Conservation (phyloP, 2,888 invertebrate genomes). For the Microctonus hyperodae region DNA sequence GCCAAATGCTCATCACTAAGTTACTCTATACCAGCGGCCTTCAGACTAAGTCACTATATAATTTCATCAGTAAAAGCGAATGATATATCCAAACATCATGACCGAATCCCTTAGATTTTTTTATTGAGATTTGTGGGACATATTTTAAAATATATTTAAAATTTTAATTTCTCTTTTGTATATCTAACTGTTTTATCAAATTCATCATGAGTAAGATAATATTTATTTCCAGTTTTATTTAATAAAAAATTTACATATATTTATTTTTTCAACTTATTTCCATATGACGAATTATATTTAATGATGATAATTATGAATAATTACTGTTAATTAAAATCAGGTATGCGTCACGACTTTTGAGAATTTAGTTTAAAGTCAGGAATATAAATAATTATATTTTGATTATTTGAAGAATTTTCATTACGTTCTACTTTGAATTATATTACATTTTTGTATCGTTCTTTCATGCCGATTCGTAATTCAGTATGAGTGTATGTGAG, state of each 20-base stretch:
- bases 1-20: constrained; percentile 54
- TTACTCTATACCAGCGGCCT: constrained; percentile 33
- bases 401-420: constrained; percentile 3
- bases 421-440: constrained; percentile 13
- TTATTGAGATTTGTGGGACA: neutral
- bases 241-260: neutral
- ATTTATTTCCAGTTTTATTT: neutral
- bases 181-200: neutral
- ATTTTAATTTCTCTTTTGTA: neutral
- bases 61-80: constrained; percentile 31
- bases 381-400: neutral
- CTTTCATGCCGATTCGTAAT: constrained; percentile 21
- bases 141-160: neutral
- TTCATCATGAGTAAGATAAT: neutral
- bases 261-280: no score
- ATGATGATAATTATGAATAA: neutral
- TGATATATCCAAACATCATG: constrained; percentile 8
- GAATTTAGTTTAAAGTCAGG: neutral
- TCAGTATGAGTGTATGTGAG: constrained; percentile 24
- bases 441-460: constrained; percentile 3
- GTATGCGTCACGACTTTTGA: neutral
- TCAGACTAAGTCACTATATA: constrained; percentile 27
- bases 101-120: neutral
- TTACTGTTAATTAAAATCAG: neutral
- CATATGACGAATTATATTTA: neutral